A percentile compares a stretch with the other conserved stretches of the same genome.
These are phyloP conservation scores for Gavialis gangeticus DNA, from an alignment of 2,113 vertebrate species.

Conservation along the genomic window DNA sequence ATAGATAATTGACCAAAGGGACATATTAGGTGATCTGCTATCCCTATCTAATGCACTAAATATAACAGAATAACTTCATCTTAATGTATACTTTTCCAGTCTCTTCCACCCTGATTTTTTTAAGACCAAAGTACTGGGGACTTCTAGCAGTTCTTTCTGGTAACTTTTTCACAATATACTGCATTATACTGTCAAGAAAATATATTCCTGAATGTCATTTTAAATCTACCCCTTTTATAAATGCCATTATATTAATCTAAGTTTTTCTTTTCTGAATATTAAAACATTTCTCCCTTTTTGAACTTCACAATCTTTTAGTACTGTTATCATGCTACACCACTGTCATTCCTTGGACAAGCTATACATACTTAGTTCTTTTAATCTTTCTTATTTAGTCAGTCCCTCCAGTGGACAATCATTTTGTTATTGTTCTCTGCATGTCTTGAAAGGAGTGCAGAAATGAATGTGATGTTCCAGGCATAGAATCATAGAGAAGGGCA, in stretches of 20 bases:
- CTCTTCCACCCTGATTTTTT: neutral
- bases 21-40: neutral
- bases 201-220: constrained; percentile 20
- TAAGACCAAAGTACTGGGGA: neutral
- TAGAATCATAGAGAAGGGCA: neutral
- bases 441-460: neutral
- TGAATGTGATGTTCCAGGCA: neutral
- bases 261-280: constrained; percentile 33
- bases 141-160: neutral
- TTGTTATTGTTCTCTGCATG: neutral
- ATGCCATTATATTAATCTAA: constrained; percentile 17
- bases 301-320: constrained; percentile 27
- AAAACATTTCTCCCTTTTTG: constrained; percentile 37
- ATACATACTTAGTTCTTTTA: constrained; percentile 8
- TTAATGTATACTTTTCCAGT: neutral
- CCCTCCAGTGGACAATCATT: neutral
- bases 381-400: constrained; percentile 4
- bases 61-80: neutral
- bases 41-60: neutral
- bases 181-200: neutral
- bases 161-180: neutral
- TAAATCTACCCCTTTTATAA: constrained; percentile 30
- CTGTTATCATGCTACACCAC: constrained; percentile 7
- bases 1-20: no score
- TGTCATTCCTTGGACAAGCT: constrained; percentile 24